Evolutionary conservation across 2,797 vertebrate species (phyloP).

Genomic region (Malacoctenus gilli): DNA sequence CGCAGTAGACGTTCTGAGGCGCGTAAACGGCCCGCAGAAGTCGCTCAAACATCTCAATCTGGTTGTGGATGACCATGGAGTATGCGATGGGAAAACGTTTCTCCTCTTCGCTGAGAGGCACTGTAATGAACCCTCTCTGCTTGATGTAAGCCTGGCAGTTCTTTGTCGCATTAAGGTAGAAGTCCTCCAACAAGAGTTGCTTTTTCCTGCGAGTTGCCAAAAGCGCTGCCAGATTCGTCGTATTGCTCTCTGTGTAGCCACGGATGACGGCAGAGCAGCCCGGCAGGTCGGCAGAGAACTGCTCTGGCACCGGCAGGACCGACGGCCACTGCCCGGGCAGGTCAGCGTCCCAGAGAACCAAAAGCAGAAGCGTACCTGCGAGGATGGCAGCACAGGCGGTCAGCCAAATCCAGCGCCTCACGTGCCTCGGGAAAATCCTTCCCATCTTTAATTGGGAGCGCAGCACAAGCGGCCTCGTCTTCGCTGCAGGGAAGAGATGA

Average conservation of each 20-base stretch:
- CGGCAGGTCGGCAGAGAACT: slow-evolving; percentile 57
- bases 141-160: slow-evolving; percentile 79
- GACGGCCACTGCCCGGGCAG: not conserved
- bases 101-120: slow-evolving; percentile 82
- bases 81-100: slow-evolving; percentile 85
- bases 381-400: slow-evolving; percentile 8
- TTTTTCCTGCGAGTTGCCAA: slow-evolving; percentile 56
- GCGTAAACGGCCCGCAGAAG: slow-evolving; percentile 84
- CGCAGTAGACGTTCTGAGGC: slow-evolving; percentile 88
- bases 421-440: not conserved
- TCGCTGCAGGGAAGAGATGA: not conserved
- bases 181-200: slow-evolving; percentile 46
- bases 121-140: slow-evolving; percentile 74
- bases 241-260: slow-evolving; percentile 63
- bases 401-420: rapidly evolving
- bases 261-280: slow-evolving; percentile 74
- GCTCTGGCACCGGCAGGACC: slow-evolving; percentile 22
- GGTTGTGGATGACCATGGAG: slow-evolving; percentile 88
- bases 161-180: slow-evolving; percentile 79
- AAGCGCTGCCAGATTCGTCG: slow-evolving; percentile 55
- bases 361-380: not conserved
- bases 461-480: not conserved
- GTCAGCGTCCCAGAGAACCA: slow-evolving; percentile 25
- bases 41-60: slow-evolving; percentile 89
- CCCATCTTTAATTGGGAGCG: not conserved